phyloP scores from a whole-genome alignment of 2,797 vertebrate species.

The Eremophila alpestris region DNA sequence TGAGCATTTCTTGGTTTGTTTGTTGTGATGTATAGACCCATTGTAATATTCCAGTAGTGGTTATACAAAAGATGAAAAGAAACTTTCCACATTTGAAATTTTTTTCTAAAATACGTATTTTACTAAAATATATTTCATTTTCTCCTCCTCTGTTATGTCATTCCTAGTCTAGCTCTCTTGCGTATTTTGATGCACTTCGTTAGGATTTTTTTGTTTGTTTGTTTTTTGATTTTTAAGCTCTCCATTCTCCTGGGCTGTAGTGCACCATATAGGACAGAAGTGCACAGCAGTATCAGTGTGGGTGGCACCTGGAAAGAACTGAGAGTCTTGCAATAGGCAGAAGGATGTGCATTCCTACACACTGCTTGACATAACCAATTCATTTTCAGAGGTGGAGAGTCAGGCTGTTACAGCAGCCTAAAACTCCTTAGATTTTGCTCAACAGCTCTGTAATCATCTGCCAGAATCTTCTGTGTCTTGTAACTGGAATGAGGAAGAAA shows the following conservation, averaged over 20 bases:
- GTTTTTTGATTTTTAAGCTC: background rate
- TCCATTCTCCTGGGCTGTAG: background rate
- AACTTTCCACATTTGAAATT: background rate
- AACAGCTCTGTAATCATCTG: background rate
- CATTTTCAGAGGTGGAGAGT: background rate
- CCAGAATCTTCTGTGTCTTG: background rate
- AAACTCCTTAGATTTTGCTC: background rate
- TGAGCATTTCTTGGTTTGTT: conserved; percentile 70
- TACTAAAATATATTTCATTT: background rate
- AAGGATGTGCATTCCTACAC: background rate
- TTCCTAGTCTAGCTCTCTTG: background rate
- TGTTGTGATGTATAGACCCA: background rate
- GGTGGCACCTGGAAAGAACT: background rate
- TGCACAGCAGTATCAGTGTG: background rate
- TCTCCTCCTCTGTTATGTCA: background rate
- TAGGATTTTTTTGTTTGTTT: background rate
- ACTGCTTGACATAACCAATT: background rate
- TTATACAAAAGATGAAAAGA: background rate
- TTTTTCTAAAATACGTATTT: background rate
- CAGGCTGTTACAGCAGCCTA: background rate
- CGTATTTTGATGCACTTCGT: accelerated
- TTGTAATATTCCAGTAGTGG: background rate
- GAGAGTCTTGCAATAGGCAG: background rate
- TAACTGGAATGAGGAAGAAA: background rate
- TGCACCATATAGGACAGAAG: background rate